Percentiles rank a stretch among this genome's conserved stretches.
Evolutionary conservation across 2,888 invertebrate species (phyloP).

Genomic region (Latrodectus hesperus): DNA sequence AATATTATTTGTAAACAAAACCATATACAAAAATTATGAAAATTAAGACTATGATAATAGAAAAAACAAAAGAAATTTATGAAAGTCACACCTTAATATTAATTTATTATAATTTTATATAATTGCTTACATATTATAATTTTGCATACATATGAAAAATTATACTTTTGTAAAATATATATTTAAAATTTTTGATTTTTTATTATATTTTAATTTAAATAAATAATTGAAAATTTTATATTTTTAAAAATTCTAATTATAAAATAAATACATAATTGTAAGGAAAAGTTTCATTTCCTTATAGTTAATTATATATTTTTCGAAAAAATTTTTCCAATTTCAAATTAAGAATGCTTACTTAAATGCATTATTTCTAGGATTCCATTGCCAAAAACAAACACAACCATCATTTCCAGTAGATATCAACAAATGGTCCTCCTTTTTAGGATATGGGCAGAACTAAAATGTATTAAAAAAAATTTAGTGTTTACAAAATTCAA

Average conservation of each 20-base stretch:
- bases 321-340: not conserved
- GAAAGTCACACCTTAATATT: too few relatives aligned
- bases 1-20: too few relatives aligned
- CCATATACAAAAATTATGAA: too few relatives aligned
- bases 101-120: too few relatives aligned
- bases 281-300: too few relatives aligned
- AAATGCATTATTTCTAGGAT: slow-evolving; percentile 76
- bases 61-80: too few relatives aligned
- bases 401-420: slow-evolving; percentile 97
- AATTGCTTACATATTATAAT: too few relatives aligned
- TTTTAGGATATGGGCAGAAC: slow-evolving; percentile 90
- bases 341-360: slow-evolving; percentile 56
- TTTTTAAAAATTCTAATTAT: not conserved
- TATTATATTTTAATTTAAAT: not conserved
- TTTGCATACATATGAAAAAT: too few relatives aligned
- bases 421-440: slow-evolving; percentile 88
- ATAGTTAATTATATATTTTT: too few relatives aligned
- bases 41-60: too few relatives aligned
- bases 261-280: not conserved
- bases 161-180: too few relatives aligned
- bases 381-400: slow-evolving; percentile 94
- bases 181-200: too few relatives aligned
- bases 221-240: not conserved
- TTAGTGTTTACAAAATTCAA: not conserved
- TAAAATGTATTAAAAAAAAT: slow-evolving; percentile 74